Base-by-base conservation (phyloP, 2,888 invertebrate species). In the Cephus sareptanus region DNA sequence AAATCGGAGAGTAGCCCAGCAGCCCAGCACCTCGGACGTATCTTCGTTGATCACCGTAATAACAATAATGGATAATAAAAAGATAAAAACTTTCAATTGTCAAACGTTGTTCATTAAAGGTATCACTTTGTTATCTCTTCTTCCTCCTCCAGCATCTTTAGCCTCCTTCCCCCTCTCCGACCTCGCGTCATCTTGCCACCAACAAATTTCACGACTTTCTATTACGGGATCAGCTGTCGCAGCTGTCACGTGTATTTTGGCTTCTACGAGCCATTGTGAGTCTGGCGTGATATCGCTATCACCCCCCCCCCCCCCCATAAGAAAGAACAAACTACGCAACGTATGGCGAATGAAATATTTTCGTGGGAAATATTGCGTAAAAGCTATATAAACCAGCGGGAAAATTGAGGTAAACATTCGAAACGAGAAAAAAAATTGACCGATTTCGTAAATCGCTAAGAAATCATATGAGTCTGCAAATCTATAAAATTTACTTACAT, bases 161-260 rank as follows among this genome's bases (percentile, higher is more conserved):
- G 35, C 73, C 73, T 56, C 68, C 73, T 37, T 76, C 33, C 73
- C 56, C 37, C 56, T 31, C 77, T 34, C 35, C 35, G 11, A 34
- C 56, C 69, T 31, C 34, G 69, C 68, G 40, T 76, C 71, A 78
- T 76, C 79, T 70, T 70, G 31, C 34, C 40, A 35, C 68, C 37
- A 75, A 80, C 71, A 76, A 79, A 79, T 80, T 77, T 80, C 74
- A 75, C 34, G 77, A 80, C 76, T 80, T 77, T 69, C 73, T 34
- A 76, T 56, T 56, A 23, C 56, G 56, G 56, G 56, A 56, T 56
- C 56, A 56, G 23, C 56, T 56, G 56, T 56, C 56, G 56, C 56
- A 56, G 23, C 56, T 23, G 56, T 56, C 56, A 9, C 56, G 56
- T 56, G 56, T 56, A 56, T 56, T 56, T 56, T 15, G 23, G 56